Evolutionary conservation across 2,888 invertebrate species (phyloP), one percentile per base, ranked within the genome.

Genomic region (Machimus atricapillus): DNA sequence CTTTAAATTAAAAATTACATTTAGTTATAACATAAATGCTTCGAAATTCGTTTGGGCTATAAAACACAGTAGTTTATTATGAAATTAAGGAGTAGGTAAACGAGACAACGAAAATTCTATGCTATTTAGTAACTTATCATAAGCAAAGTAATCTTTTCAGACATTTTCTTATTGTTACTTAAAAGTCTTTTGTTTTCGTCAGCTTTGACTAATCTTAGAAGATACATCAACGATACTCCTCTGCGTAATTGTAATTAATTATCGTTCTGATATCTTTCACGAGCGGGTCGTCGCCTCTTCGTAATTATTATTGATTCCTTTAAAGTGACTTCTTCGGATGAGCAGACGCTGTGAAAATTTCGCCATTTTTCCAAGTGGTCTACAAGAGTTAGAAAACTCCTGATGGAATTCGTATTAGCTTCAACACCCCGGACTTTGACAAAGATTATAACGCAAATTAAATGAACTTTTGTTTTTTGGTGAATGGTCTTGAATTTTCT

Each of bases 391-490:
- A 34, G 14, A 31, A 76, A 76, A 76, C 16, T 76, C 76, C 76
- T 76, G 76, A 76, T 76, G 76, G 76, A n/a, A 76, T 76, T 34
- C 76, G 34, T 76, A 76, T 76, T 76, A 76, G 76, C 34, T 34
- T 16, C 34, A 12, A 34, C 16, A 74, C 4, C 7, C 52, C n/a
- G 9, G 78, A 78, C 78, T 78, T 34, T 78, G 78, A 78, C 78
- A 43, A 43, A 78, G 43, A 78, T 78, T 78, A 78, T 78, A 46
- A 78, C 37, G 78, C 23, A 78, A 78, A 78, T 78, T 78, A 78
- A 78, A 78, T 78, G 78, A 78, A 46, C 78, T 78, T 76, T 78
- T 78, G 78, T 78, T 78, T n/a, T 78, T 78, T 43, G 78, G 78
- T 43, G 46, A 43, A 40, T 27, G 2, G 40, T 78, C 78, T 40